Conservation (phyloP, 1,140 invertebrate species). For the Dinoponera quadriceps region DNA sequence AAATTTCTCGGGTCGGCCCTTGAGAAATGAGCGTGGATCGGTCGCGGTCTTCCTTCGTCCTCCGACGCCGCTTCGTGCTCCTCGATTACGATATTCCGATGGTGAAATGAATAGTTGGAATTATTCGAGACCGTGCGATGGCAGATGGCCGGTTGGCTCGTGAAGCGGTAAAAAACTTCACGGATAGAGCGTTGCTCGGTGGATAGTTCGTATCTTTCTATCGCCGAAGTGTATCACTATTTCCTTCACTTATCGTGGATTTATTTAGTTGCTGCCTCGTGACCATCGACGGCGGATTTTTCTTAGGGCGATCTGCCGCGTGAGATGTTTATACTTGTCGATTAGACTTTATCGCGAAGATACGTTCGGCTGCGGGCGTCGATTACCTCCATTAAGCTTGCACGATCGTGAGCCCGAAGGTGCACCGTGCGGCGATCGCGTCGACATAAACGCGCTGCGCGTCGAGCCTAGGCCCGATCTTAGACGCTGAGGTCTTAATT, state of each 20-base stretch:
- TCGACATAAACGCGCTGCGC: conserved; percentile 72
- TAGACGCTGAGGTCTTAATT: conserved; percentile 81
- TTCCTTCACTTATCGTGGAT: conserved; percentile 3
- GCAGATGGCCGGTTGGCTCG: background rate
- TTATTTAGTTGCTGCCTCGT: conserved; percentile 26
- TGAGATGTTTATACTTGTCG: conserved; percentile 42
- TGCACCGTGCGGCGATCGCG: conserved; percentile 22
- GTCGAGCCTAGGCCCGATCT: conserved; percentile 53
- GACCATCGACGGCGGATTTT: conserved; percentile 12
- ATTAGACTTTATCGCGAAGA: conserved; percentile 50
- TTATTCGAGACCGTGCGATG: too few species aligned
- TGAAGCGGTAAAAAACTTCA: conserved; percentile 12
- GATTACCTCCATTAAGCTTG: conserved; percentile 43
- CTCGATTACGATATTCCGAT: too few species aligned
- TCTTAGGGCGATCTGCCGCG: background rate
- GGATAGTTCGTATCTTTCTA: background rate
- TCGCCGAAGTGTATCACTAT: background rate
- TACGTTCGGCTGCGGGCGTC: conserved; percentile 24
- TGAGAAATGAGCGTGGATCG: conserved; percentile 59
- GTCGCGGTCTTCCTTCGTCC: conserved; percentile 35
- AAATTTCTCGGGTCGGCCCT: conserved; percentile 15
- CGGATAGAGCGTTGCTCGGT: too few species aligned
- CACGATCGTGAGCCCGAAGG: conserved; percentile 45
- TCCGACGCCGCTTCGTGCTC: background rate
- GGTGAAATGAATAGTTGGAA: too few species aligned